Base-by-base conservation (phyloP, 2,888 invertebrate species). In the Ormyrus nitidulus region DNA sequence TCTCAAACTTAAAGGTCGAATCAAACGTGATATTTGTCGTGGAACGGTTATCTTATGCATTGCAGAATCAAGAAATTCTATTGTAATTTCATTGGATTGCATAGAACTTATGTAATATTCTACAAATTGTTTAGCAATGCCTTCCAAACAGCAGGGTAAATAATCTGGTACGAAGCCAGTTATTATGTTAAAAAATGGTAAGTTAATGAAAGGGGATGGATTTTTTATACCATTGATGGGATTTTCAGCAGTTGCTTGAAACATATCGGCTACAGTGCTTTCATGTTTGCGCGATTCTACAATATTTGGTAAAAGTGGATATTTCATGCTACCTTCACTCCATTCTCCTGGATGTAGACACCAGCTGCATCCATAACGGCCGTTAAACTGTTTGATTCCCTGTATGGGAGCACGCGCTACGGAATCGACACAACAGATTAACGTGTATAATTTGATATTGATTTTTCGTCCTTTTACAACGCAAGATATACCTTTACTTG, bases 281-380 rank as follows among this genome's bases (percentile, higher is more conserved):
- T 61, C 58, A 48, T 71, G 51, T 9, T 54, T n/a, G 53, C 59
- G 34, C 2, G 9, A 0, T 11, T 51, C 46, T 13, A 53, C 13
- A 13, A 51, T 34, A 7, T 10, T n/a, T n/a, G 72, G 13, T 34
- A 53, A 51, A 7, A 68, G 13, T 19, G 61, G n/a, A 53, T 72
- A 78, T 19, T 61, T 73, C 19, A 19, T 19, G n/a, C 8, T n/a
- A 46, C 53, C 61, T 5, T 48, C 65, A 13, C 7, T 8, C 46
- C 49, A 64, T 6, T 13, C 13, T 9, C 66, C 66, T 7, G 44
- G 54, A 46, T 74, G 65, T 10, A 75, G 53, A 13, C 84, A 84
- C 65, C 81, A 77, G 44, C 71, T 77, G 58, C 84, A 85, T 2
- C 82, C 84, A 74, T 71, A 83, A 6, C 74, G 62, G 0, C 82